Evolutionary conservation across 1,140 invertebrate species (phyloP).

Genomic region (Drosophila prosaltans): DNA sequence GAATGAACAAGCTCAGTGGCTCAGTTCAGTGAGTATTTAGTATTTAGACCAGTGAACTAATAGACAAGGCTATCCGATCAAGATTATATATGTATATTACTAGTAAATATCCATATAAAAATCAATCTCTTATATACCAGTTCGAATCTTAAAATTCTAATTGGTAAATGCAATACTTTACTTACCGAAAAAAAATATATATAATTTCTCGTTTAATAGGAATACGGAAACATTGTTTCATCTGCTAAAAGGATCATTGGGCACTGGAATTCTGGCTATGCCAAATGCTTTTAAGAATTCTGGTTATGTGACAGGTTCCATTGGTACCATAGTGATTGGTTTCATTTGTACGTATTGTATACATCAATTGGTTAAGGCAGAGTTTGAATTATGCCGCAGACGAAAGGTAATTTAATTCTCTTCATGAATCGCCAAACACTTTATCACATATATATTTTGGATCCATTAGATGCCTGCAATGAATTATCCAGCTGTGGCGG

Average conservation of each 20-base stretch:
- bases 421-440: neutral
- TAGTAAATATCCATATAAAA: no score
- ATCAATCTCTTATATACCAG: no score
- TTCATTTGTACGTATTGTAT: slow-evolving; percentile 92
- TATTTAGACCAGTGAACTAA: no score
- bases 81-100: no score
- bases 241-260: slow-evolving; percentile 92
- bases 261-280: slow-evolving; percentile 95
- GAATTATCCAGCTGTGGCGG: slow-evolving; percentile 88
- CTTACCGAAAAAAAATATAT: neutral
- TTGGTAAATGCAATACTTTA: no score
- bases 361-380: slow-evolving; percentile 88
- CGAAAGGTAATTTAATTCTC: slow-evolving; percentile 72
- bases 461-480: slow-evolving; percentile 85
- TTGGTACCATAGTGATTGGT: slow-evolving; percentile 89
- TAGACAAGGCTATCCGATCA: no score
- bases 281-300: slow-evolving; percentile 92
- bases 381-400: slow-evolving; percentile 88
- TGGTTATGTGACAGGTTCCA: slow-evolving; percentile 88
- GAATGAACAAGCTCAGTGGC: no score
- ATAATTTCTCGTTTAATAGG: slow-evolving; percentile 79
- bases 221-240: slow-evolving; percentile 92
- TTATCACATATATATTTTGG: no score
- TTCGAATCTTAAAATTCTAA: no score
- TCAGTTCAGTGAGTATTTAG: no score